Percentiles rank a stretch among this genome's conserved stretches.
Conservation (phyloP, 1,140 invertebrate genomes). For the Cecropterus lyciades region DNA sequence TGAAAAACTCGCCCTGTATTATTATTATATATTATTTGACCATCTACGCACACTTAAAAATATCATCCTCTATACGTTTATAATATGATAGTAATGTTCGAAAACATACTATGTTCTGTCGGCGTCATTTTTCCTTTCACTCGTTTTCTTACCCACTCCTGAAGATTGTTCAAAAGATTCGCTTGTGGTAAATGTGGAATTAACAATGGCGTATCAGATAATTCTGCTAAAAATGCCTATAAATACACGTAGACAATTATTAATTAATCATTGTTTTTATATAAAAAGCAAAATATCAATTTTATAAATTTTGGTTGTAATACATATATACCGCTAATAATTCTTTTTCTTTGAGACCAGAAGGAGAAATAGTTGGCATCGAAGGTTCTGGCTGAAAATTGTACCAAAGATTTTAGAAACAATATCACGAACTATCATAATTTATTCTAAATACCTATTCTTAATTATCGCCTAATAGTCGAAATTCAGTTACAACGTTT, state of each 20-base stretch:
- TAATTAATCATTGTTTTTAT: not conserved
- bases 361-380: slow-evolving; percentile 56
- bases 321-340: slow-evolving; percentile 60
- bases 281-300: too few species aligned
- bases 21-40: too few species aligned
- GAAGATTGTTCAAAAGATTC: slow-evolving; percentile 67
- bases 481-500: too few species aligned
- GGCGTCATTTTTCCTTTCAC: slow-evolving; percentile 59
- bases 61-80: too few species aligned
- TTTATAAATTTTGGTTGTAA: too few species aligned
- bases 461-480: too few species aligned
- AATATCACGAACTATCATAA: too few species aligned
- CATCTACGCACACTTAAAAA: too few species aligned
- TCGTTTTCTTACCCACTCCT: slow-evolving; percentile 70
- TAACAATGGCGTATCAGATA: slow-evolving; percentile 62
- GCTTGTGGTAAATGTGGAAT: slow-evolving; percentile 73
- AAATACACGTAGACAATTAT: too few species aligned
- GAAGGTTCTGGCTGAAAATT: slow-evolving; percentile 56
- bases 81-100: not conserved
- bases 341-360: slow-evolving; percentile 58
- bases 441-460: too few species aligned
- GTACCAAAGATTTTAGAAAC: too few species aligned
- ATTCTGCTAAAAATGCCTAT: slow-evolving; percentile 73
- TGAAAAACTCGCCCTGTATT: too few species aligned
- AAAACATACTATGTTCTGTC: slow-evolving; percentile 54